Evolutionary conservation across 2,113 vertebrate species (phyloP).

Genomic region (Lasiurus cinereus): DNA sequence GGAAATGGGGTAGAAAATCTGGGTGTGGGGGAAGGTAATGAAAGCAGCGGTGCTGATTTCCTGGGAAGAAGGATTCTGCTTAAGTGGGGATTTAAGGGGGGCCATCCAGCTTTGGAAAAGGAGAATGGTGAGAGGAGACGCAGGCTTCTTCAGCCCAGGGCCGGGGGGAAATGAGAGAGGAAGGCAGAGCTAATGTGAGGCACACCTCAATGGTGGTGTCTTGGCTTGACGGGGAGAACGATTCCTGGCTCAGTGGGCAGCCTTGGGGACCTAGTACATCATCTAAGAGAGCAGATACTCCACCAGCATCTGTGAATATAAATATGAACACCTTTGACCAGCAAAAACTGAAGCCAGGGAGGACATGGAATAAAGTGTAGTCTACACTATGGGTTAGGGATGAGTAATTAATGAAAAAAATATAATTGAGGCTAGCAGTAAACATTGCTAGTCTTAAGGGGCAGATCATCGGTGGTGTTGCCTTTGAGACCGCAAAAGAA

Average conservation of each 20-base stretch:
- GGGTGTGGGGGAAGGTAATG: background rate
- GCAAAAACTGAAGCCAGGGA: background rate
- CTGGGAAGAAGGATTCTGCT: background rate
- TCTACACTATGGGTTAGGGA: background rate
- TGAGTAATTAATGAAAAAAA: background rate
- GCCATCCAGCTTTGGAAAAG: background rate
- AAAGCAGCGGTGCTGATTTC: background rate
- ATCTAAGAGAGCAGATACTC: background rate
- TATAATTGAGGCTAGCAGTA: background rate
- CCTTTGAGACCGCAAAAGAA: background rate
- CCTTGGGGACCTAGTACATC: background rate
- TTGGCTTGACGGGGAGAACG: background rate
- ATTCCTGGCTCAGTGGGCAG: background rate
- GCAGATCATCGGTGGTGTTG: background rate
- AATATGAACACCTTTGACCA: background rate
- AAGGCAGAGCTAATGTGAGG: background rate
- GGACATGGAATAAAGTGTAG: background rate
- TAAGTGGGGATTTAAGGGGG: background rate
- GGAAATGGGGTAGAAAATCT: background rate
- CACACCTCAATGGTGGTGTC: background rate
- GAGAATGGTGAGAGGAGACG: background rate
- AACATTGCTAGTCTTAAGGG: background rate
- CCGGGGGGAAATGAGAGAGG: background rate
- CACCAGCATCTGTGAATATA: background rate
- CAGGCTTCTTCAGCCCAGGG: background rate